A percentile compares a stretch with the other conserved stretches of the same genome.
Evolutionary conservation across 2,797 vertebrate genomes (phyloP).

Genomic region (Phataginus tricuspis): DNA sequence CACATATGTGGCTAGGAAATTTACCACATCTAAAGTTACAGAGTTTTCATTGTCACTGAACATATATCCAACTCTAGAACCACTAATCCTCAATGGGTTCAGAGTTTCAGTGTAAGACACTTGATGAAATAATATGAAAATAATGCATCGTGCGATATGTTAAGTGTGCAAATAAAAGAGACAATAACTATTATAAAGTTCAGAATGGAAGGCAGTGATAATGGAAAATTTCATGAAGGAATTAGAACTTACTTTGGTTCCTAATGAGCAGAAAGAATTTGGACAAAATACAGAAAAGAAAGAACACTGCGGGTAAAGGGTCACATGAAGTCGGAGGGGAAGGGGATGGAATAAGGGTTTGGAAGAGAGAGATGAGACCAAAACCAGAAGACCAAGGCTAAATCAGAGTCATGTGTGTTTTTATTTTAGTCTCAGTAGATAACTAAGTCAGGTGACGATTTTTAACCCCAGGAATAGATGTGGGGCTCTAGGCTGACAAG

Average conservation of each 20-base stretch:
- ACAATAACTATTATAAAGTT: background rate
- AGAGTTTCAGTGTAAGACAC: background rate
- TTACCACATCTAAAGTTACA: background rate
- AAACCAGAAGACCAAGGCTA: background rate
- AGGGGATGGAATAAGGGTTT: background rate
- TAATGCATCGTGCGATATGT: background rate
- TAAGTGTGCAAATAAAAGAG: background rate
- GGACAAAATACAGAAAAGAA: background rate
- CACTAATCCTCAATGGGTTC: background rate
- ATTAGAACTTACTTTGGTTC: background rate
- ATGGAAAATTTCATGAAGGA: background rate
- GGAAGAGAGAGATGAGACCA: background rate
- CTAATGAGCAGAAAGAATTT: background rate
- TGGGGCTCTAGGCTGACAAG: background rate
- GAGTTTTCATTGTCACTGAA: background rate
- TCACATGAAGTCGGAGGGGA: background rate
- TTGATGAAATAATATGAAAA: background rate
- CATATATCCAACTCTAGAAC: background rate
- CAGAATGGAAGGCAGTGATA: background rate
- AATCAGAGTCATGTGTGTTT: background rate
- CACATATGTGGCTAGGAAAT: background rate
- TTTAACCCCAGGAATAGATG: background rate
- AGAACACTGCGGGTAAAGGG: background rate
- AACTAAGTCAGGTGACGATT: background rate
- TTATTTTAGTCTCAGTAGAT: background rate